These are phyloP conservation scores for Serinus canaria DNA, from an alignment of 2,113 vertebrate genomes.

Conservation along the genomic window DNA sequence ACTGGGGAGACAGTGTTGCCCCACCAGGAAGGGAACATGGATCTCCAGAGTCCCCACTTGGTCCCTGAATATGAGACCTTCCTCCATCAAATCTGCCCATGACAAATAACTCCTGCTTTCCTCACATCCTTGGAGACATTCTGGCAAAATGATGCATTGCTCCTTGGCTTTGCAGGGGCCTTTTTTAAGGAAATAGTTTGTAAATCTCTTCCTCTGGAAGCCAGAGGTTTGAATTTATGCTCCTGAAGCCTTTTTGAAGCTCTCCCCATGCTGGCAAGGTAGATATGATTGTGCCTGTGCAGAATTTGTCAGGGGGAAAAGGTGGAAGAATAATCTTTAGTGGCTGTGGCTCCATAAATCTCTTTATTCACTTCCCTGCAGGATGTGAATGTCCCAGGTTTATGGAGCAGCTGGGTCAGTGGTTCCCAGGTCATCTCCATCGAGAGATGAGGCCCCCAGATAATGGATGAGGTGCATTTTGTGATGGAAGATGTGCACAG, in stretches of 20 bases:
- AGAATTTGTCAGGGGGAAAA: slow-evolving; percentile 9
- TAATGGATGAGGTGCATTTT: background rate
- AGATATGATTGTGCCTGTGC: background rate
- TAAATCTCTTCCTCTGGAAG: slow-evolving; percentile 17
- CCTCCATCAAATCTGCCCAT: rapidly evolving
- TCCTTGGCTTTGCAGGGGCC: background rate
- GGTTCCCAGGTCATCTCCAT: background rate
- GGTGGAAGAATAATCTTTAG: background rate
- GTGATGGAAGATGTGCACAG: background rate
- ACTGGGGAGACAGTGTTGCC: rapidly evolving
- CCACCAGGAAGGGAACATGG: background rate
- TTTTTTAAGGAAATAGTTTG: background rate
- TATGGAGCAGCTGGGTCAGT: background rate
- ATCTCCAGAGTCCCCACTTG: background rate
- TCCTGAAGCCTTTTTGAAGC: slow-evolving; percentile 11
- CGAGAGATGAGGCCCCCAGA: background rate
- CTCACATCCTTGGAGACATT: background rate
- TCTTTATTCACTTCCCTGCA: background rate
- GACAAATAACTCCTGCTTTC: background rate
- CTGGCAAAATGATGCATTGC: background rate
- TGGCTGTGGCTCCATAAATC: slow-evolving; percentile 56
- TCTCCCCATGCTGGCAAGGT: background rate
- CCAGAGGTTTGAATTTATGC: slow-evolving; percentile 16
- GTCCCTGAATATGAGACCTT: background rate
- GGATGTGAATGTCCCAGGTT: background rate